Evolutionary conservation across 37 sponge, comb jelly and placozoan genomes (phyloP).

Genomic region (Mnemiopsis leidyi): DNA sequence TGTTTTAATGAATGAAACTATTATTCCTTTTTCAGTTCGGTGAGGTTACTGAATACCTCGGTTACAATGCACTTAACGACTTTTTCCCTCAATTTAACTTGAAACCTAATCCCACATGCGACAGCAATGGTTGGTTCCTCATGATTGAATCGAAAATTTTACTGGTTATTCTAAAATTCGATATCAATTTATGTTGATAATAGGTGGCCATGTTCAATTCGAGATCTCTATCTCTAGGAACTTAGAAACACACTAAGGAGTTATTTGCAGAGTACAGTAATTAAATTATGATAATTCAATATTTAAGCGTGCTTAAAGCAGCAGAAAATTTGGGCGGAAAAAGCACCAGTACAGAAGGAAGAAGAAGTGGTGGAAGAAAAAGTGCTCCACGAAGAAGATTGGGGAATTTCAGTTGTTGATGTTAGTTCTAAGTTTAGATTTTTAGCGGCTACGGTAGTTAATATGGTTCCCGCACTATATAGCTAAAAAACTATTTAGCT

Average conservation of each 20-base stretch:
- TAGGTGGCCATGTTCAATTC: no score
- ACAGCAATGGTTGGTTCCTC: not conserved
- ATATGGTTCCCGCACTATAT: no score
- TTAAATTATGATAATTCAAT: no score
- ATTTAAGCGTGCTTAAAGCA: slow-evolving; percentile 24
- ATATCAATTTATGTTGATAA: no score
- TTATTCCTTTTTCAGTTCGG: slow-evolving; percentile 74
- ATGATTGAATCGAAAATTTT: not conserved
- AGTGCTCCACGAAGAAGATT: slow-evolving; percentile 44
- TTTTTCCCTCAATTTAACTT: slow-evolving; percentile 87
- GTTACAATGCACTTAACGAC: slow-evolving; percentile 93
- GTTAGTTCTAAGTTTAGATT: no score
- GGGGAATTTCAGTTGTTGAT: slow-evolving; percentile 54
- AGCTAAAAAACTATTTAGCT: no score
- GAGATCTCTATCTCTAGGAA: no score
- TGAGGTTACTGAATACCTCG: slow-evolving; percentile 81
- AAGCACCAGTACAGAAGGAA: not conserved
- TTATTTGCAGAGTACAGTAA: no score
- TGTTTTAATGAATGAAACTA: no score
- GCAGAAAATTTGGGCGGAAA: slow-evolving; percentile 35
- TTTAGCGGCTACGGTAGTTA: no score
- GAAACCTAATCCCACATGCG: slow-evolving; percentile 92
- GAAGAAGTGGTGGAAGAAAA: not conserved
- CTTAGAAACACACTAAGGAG: no score
- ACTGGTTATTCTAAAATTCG: no score